Base-by-base conservation (phyloP, 30 jellyfish, hydroid and myxozoan genomes). In the Sanderia malayensis region DNA sequence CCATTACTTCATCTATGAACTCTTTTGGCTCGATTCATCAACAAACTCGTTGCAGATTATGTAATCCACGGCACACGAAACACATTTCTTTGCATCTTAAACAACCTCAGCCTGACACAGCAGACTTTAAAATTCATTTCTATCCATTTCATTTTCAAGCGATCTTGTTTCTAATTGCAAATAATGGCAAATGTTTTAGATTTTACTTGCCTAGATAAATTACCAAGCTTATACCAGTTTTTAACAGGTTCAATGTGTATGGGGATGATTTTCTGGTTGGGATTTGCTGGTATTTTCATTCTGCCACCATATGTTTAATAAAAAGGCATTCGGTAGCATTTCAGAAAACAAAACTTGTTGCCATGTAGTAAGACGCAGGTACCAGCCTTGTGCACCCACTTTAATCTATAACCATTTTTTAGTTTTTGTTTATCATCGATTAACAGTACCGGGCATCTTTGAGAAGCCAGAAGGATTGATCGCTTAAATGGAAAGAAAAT, bases 231-330 rank as follows among this genome's bases (percentile, higher is more conserved):
- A 63, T 76, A 76, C 87, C 87, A 76, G 87, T 76, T 75, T 57
- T 46, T 37, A 31, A 37, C 87, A 76, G 87, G 87, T 76, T 59
- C 23, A 76, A 61, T 29, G 62, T 76, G 66, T 76, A 33, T 76
- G 11, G 87, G 87, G 80, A 62, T 62, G 87, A 61, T 65, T 76
- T 76, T 76, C 87, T 76, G 87, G 87, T 76, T 76, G 28, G 79
- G 44, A 26, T 61, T 76, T 61, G 71, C 87, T 63, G 87, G 87
- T 76, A 76, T 76, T 76, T 47, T 62, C 73, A 76, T 76, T 59
- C 72, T 76, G 87, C 87, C 87, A 76, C 87, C 87, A 47, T 61
- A 76, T 34, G 87, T 76, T 76, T 76, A 72, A 58, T 61, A 27
- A 76, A 76, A 69, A 68, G 27, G 87, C 80, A 76, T 76, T 61